Conservation (phyloP, 2,113 vertebrate species). For the Macquaria australasica region DNA sequence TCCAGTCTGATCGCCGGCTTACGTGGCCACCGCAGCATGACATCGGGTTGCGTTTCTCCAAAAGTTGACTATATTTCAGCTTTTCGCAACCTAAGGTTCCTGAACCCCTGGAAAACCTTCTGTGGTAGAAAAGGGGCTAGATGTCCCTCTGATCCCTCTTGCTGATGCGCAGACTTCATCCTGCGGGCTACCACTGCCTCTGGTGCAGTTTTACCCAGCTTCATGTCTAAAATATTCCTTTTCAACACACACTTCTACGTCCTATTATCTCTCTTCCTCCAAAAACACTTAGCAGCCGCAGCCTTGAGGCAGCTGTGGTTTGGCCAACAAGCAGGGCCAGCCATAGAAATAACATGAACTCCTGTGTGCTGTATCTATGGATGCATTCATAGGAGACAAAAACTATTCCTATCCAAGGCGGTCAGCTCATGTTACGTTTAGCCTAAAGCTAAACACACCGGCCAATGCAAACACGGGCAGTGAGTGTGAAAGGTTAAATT, state of each 20-base stretch:
- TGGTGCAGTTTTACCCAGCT: slow-evolving; percentile 11
- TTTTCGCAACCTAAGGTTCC: background rate
- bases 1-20: no score
- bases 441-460: background rate
- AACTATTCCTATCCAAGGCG: background rate
- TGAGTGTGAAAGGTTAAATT: slow-evolving; percentile 22
- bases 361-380: background rate
- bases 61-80: no score
- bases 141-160: background rate
- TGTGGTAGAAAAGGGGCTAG: no score
- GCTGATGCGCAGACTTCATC: slow-evolving; percentile 21
- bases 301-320: slow-evolving; percentile 34
- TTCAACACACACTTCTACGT: slow-evolving; percentile 38
- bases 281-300: slow-evolving; percentile 40
- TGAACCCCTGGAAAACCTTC: background rate
- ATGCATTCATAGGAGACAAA: slow-evolving; percentile 5
- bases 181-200: slow-evolving; percentile 4
- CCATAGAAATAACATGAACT: slow-evolving; percentile 16
- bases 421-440: slow-evolving; percentile 25
- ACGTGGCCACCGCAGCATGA: no score
- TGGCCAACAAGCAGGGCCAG: slow-evolving; percentile 4
- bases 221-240: slow-evolving; percentile 34
- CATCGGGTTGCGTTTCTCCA: no score
- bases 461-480: slow-evolving; percentile 39
- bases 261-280: slow-evolving; percentile 6